Evolutionary conservation across 2,113 vertebrate species (phyloP).

Genomic region (Nesoenas mayeri): DNA sequence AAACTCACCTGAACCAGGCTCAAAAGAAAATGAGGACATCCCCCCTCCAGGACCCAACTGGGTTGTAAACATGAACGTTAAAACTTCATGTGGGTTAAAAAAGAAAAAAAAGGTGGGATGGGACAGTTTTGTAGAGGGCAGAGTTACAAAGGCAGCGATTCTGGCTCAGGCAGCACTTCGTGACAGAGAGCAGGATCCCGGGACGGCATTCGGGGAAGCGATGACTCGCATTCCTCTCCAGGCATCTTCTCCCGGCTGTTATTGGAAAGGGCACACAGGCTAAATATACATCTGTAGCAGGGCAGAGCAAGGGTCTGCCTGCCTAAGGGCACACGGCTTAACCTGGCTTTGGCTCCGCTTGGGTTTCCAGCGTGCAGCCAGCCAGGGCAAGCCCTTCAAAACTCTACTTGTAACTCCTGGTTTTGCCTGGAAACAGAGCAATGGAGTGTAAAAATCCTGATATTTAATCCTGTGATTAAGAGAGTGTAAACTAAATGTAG

Average conservation of each 20-base stretch:
- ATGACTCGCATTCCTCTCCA: slow-evolving; percentile 8
- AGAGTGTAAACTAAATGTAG: background rate
- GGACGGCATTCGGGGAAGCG: background rate
- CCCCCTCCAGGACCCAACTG: background rate
- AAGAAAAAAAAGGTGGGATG: background rate
- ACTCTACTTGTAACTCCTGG: background rate
- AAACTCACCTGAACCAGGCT: background rate
- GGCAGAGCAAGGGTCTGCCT: background rate
- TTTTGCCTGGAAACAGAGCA: background rate
- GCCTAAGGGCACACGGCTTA: background rate
- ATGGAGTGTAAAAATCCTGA: background rate
- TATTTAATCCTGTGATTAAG: background rate
- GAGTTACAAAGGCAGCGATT: background rate
- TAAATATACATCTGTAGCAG: slow-evolving; percentile 45
- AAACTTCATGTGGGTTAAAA: background rate
- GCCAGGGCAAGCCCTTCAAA: background rate
- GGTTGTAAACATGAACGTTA: background rate
- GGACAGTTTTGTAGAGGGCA: background rate
- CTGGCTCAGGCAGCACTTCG: slow-evolving; percentile 12
- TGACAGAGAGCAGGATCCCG: background rate
- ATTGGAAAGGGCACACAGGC: slow-evolving; percentile 27
- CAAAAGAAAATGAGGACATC: background rate
- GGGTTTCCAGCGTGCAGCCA: background rate
- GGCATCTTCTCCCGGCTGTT: slow-evolving; percentile 5
- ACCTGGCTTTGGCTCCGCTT: background rate